Conservation (phyloP, 2,113 vertebrate species). For the Perca flavescens region DNA sequence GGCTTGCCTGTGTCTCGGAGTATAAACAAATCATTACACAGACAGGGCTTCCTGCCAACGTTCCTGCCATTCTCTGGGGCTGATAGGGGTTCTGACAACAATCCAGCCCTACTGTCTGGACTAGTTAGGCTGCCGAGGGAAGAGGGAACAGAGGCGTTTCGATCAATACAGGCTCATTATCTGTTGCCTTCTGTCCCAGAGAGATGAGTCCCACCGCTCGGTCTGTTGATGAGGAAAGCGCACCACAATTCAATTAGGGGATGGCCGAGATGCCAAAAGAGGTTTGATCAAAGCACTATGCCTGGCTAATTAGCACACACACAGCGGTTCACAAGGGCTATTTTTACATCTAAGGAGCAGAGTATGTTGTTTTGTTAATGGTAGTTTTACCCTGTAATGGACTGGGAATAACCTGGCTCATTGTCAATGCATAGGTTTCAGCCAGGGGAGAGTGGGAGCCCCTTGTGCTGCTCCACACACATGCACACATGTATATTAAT, state of each 20-base stretch:
- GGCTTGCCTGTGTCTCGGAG: constrained; percentile 48
- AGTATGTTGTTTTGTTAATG: constrained; percentile 74
- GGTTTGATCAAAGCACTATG: constrained; percentile 79
- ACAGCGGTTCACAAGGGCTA: constrained; percentile 60
- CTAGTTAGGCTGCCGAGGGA: constrained; percentile 57
- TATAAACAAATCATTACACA: constrained; percentile 69
- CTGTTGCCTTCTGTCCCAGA: constrained; percentile 72
- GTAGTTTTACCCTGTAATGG: constrained; percentile 71
- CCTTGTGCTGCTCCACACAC: constrained; percentile 38
- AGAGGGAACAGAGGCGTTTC: constrained; percentile 61
- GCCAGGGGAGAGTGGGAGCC: constrained; percentile 26
- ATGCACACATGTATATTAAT: constrained; percentile 45
- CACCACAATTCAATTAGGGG: constrained; percentile 77
- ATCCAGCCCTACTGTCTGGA: constrained; percentile 66
- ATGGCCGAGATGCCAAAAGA: constrained; percentile 73
- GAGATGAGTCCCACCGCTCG: constrained; percentile 67
- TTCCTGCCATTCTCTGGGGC: constrained; percentile 59
- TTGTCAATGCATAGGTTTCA: constrained; percentile 70
- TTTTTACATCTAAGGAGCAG: constrained; percentile 76
- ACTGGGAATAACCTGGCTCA: constrained; percentile 73
- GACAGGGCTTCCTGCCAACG: constrained; percentile 58
- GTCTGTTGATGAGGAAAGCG: constrained; percentile 73
- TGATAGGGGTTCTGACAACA: constrained; percentile 67
- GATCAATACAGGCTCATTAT: constrained; percentile 83
- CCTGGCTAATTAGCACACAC: constrained; percentile 72